Base-by-base conservation (phyloP, 2,797 vertebrate species). In the Alfaro cultratus region DNA sequence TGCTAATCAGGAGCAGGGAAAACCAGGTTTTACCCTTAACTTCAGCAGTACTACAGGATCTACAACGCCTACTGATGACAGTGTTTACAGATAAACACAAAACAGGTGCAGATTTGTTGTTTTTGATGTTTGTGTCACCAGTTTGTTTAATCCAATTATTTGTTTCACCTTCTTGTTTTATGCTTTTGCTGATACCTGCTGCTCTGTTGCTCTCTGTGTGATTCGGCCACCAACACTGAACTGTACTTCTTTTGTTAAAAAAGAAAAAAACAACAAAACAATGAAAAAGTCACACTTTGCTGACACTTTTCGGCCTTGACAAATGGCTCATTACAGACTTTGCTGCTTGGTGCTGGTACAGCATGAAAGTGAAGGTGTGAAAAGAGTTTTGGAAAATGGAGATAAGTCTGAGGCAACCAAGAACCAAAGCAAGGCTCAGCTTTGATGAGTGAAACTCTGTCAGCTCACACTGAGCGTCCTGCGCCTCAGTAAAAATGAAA, bases 61-160 rank as follows among this genome's bases (percentile, higher is more conserved):
- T 75, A 8, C 57, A 16, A 2, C 18, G 36, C 62, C 76, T 62
- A 31, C 82, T 76, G 45, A 51, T 80, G 1, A 45, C 15, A 7
- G 29, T 68, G 60, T 78, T 86, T 87, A 68, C 77, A 81, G 51
- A 78, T 62, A 78, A 83, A 85, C 73, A 75, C 10, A 68, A 67
- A 75, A 73, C 3, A 43, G 31, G 70, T 9, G 23, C 49, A 53
- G 49, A 51, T 23, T 9, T 23, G 7, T 3, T 51, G 49, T 8
- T 26, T 31, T 34, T 23, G 2, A 21, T 51, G 43, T 67, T 76
- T 76, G 16, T 76, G n/a, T 45, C 39, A 45, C 29, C 46, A 21
- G 23, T 1, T 64, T 21, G 16, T 70, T 75, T n/a, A 13, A 1
- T 9, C 41, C 1, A 12, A 64, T 51, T 47, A 46, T 75, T 15